A percentile compares a stretch with the other conserved stretches of the same genome.
These are phyloP conservation scores for Manis javanica DNA, from an alignment of 2,797 vertebrate genomes.

Conservation along the genomic window DNA sequence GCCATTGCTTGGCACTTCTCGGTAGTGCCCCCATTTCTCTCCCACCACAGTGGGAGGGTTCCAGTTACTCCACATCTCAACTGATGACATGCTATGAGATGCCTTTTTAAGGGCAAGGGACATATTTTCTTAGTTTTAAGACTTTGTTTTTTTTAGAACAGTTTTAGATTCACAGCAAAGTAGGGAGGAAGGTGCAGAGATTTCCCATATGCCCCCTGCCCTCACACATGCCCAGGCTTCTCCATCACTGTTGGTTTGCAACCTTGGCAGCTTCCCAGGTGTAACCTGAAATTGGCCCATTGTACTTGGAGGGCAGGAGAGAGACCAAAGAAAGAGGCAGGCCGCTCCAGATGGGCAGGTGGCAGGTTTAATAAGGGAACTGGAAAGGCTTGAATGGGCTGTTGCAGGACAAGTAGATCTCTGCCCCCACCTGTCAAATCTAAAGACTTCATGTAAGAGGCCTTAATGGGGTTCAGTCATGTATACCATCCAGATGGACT, in stretches of 20 bases:
- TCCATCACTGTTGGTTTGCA: not conserved
- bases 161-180: not conserved
- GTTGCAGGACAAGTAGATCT: too few species aligned
- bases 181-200: not conserved
- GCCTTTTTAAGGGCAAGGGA: not conserved
- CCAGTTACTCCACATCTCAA: not conserved
- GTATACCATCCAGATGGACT: too few species aligned
- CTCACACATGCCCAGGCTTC: not conserved
- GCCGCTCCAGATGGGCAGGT: too few species aligned
- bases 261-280: too few species aligned
- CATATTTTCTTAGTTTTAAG: not conserved
- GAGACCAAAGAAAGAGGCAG: too few species aligned
- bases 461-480: too few species aligned
- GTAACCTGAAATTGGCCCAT: too few species aligned
- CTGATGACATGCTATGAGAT: not conserved
- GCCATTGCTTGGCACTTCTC: not conserved
- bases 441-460: too few species aligned
- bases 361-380: too few species aligned
- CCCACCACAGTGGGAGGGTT: not conserved
- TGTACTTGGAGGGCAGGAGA: too few species aligned
- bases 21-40: not conserved
- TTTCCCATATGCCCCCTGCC: accelerated
- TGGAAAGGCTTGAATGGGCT: too few species aligned
- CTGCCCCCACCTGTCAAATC: too few species aligned
- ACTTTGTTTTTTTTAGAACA: not conserved